Percentiles rank a stretch among this genome's conserved stretches.
These are phyloP conservation scores for Calliopsis andreniformis DNA, from an alignment of 1,140 invertebrate species.

Conservation along the genomic window DNA sequence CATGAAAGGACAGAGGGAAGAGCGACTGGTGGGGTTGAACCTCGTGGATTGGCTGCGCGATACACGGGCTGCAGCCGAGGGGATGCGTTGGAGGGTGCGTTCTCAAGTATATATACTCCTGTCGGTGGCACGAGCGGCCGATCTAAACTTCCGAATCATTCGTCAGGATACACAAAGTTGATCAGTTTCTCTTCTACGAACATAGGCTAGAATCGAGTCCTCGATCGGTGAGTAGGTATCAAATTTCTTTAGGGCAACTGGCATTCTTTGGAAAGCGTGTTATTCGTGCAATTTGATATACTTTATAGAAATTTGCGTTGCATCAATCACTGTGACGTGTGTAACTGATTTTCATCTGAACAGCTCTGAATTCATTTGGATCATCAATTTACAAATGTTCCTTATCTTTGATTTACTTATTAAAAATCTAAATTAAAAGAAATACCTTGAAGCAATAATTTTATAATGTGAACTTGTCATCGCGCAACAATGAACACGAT, in stretches of 20 bases:
- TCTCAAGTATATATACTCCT: constrained; percentile 64
- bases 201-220: not conserved
- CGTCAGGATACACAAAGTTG: not conserved
- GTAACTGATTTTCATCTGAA: too few relatives aligned
- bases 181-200: not conserved
- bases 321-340: too few relatives aligned
- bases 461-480: not conserved
- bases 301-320: too few relatives aligned
- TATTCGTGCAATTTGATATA: too few relatives aligned
- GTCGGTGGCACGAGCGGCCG: constrained; percentile 40
- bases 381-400: too few relatives aligned
- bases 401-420: too few relatives aligned
- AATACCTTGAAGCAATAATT: too few relatives aligned
- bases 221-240: constrained; percentile 34
- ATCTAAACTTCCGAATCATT: constrained; percentile 55
- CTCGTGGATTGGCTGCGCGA: constrained; percentile 63
- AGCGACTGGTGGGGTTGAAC: constrained; percentile 51
- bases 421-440: too few relatives aligned
- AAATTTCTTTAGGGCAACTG: not conserved
- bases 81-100: constrained; percentile 65
- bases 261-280: not conserved
- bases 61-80: constrained; percentile 48
- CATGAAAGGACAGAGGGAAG: constrained; percentile 7
- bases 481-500: constrained; percentile 2
- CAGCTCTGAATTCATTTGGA: too few relatives aligned